Conservation (phyloP, 1,140 invertebrate genomes). For the Sitobion miscanthi region DNA sequence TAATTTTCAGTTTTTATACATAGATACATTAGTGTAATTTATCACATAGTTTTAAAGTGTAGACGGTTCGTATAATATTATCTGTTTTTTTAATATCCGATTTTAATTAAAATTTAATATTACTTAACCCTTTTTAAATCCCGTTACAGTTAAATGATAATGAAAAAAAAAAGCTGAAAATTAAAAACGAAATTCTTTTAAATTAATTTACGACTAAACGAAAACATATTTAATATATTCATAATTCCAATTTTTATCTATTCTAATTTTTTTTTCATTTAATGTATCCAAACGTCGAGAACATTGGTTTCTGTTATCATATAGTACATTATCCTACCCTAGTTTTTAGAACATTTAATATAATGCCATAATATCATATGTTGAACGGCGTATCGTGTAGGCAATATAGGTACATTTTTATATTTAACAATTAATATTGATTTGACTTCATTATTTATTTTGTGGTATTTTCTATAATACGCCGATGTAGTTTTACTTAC, state of each 20-base stretch:
- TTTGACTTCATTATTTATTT: too few relatives aligned
- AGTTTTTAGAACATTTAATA: not conserved
- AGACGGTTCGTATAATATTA: not conserved
- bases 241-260: not conserved
- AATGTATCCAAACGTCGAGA: not conserved
- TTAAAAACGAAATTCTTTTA: not conserved
- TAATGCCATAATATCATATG: not conserved
- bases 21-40: not conserved
- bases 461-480: too few relatives aligned
- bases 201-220: not conserved
- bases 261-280: not conserved
- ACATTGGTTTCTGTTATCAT: not conserved
- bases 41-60: not conserved
- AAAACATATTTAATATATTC: not conserved
- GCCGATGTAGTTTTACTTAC: too few relatives aligned
- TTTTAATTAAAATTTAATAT: slow-evolving; percentile 16
- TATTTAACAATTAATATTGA: not conserved
- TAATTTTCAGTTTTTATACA: not conserved
- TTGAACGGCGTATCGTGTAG: not conserved
- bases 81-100: not conserved
- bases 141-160: not conserved
- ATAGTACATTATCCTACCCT: not conserved
- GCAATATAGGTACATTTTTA: not conserved
- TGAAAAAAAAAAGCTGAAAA: not conserved
- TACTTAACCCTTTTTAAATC: not conserved